phyloP scores from a whole-genome alignment of 2,888 invertebrate species.

The Tetheella fluctuosa region DNA sequence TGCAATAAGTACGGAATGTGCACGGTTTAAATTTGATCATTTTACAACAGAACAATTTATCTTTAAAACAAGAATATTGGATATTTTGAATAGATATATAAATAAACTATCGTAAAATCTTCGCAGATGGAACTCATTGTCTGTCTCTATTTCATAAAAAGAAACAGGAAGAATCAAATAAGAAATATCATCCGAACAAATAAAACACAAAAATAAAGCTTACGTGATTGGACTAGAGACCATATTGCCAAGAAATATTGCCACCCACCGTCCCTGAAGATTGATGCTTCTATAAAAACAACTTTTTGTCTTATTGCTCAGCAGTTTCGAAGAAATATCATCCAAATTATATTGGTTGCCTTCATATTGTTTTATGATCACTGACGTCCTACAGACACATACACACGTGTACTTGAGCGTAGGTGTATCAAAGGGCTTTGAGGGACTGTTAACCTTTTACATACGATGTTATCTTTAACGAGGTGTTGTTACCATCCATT shows the following conservation, averaged over 20 bases:
- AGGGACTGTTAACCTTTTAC: conserved; percentile 2
- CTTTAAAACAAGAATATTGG: too few species aligned
- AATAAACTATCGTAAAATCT: background rate
- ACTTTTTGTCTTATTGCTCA: conserved; percentile 21
- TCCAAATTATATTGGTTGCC: conserved; percentile 33
- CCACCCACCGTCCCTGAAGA: conserved; percentile 4
- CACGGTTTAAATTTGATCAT: too few species aligned
- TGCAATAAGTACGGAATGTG: too few species aligned
- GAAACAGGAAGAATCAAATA: background rate
- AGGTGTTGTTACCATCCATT: background rate
- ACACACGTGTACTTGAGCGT: background rate
- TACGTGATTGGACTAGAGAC: background rate
- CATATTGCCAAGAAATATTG: background rate
- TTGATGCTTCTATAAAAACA: conserved; percentile 9
- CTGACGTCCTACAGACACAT: background rate
- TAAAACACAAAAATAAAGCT: background rate
- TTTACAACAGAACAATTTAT: too few species aligned
- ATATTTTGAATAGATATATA: too few species aligned
- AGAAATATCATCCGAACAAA: background rate
- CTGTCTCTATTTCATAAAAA: background rate
- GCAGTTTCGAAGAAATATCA: conserved; percentile 29
- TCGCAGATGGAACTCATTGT: background rate
- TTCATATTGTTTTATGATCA: conserved; percentile 35
- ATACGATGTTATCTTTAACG: background rate
- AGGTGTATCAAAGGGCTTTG: background rate